A percentile compares a stretch with the other conserved stretches of the same genome.
These are phyloP conservation scores for Cromileptes altivelis DNA, from an alignment of 2,113 vertebrate genomes.

Conservation along the genomic window DNA sequence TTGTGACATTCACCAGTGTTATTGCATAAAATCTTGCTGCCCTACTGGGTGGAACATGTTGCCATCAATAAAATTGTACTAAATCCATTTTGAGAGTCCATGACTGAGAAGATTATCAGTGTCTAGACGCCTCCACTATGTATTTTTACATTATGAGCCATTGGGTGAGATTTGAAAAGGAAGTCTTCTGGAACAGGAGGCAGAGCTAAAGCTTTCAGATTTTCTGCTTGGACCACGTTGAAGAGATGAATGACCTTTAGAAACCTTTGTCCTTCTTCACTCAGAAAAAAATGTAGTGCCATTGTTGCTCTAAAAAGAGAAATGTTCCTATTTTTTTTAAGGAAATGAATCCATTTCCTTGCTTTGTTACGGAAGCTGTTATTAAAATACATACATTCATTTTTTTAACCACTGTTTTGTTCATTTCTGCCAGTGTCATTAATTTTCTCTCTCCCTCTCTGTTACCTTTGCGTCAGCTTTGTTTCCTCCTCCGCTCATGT, in stretches of 20 bases:
- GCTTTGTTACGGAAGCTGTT: background rate
- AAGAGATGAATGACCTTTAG: background rate
- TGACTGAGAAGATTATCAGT: background rate
- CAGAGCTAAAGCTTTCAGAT: background rate
- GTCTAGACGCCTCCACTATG: background rate
- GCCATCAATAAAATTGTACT: background rate
- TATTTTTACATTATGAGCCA: background rate
- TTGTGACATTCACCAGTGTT: too few species aligned
- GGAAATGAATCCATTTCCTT: conserved; percentile 18
- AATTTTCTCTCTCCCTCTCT: background rate
- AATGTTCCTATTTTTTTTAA: background rate
- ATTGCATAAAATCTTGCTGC: too few species aligned
- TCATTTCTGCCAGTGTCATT: background rate
- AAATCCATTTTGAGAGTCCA: background rate
- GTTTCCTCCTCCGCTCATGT: background rate
- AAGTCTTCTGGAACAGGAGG: background rate
- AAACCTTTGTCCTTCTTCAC: background rate
- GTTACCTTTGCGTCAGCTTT: background rate
- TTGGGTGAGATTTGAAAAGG: background rate
- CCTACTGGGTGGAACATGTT: background rate
- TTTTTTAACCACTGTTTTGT: background rate
- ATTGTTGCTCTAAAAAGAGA: conserved; percentile 7
- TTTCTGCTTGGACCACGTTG: background rate
- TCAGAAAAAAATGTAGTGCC: background rate
- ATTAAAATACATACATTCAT: background rate